These are phyloP conservation scores for Acrocyrtus sp. DNA, from an alignment of 2,888 invertebrate species.

Conservation along the genomic window DNA sequence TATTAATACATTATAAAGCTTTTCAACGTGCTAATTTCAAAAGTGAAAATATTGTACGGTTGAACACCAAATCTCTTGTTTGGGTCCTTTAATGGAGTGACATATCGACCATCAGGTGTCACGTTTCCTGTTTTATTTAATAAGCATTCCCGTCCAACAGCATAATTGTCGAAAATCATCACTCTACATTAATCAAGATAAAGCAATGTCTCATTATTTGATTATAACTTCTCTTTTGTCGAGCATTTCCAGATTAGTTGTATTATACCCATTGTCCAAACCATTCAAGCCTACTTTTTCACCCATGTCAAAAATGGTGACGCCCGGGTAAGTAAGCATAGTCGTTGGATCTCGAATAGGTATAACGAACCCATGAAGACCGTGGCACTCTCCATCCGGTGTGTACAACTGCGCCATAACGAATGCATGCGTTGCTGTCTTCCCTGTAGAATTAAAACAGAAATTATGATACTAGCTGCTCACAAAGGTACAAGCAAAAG, in stretches of 20 bases:
- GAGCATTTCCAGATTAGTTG: not conserved
- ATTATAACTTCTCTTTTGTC: not conserved
- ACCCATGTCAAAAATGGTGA: conserved; percentile 90
- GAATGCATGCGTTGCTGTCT: conserved; percentile 85
- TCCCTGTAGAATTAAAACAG: conserved; percentile 69
- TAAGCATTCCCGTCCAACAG: conserved; percentile 85
- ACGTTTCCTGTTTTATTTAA: conserved; percentile 91
- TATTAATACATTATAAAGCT: not conserved
- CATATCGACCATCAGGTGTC: conserved; percentile 84
- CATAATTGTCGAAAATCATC: conserved; percentile 86
- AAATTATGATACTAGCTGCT: not conserved
- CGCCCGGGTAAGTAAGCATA: conserved; percentile 78
- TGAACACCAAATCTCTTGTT: conserved; percentile 82
- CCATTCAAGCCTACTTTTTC: conserved; percentile 92
- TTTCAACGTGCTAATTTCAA: not conserved
- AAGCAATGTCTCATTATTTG: not conserved
- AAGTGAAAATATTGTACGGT: conserved; percentile 67
- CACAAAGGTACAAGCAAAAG: not conserved
- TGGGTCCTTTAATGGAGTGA: conserved; percentile 90
- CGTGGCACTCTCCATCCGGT: conserved; percentile 81
- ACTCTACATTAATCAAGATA: conserved; percentile 31
- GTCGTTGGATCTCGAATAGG: conserved; percentile 83
- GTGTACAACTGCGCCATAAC: conserved; percentile 90
- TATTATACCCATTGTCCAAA: conserved; percentile 67
- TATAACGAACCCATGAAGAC: conserved; percentile 89